Evolutionary conservation across 2,888 invertebrate species (phyloP).

Genomic region (Chymomyza fuscimana): DNA sequence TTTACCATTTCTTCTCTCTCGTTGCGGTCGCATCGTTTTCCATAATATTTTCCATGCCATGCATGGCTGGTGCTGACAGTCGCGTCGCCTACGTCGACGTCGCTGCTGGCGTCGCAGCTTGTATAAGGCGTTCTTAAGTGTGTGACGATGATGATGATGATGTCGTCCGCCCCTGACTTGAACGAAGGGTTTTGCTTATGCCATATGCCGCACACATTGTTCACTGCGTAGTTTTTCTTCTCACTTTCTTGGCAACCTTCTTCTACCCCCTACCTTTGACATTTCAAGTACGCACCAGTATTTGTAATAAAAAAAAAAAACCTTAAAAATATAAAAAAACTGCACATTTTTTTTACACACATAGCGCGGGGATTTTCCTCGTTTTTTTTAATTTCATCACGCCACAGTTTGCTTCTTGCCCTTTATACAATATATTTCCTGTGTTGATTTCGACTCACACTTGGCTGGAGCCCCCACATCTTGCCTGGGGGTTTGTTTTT

Average conservation of each 20-base stretch:
- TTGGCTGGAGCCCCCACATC: not conserved
- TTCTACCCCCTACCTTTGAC: conserved; percentile 7
- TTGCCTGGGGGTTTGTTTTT: not conserved
- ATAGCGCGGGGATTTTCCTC: not conserved
- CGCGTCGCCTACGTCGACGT: not conserved
- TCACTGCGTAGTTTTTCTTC: conserved; percentile 4
- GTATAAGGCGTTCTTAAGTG: not conserved
- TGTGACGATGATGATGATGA: not conserved
- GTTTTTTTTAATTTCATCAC: conserved; percentile 1
- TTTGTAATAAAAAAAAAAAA: conserved; percentile 11
- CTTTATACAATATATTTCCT: conserved; percentile 1
- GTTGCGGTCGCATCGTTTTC: conserved; percentile 2
- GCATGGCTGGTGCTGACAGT: conserved; percentile 12
- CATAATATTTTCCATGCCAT: conserved; percentile 3
- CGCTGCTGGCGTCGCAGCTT: not conserved
- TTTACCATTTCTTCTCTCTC: not conserved
- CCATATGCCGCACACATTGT: conserved; percentile 3
- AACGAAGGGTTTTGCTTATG: not conserved
- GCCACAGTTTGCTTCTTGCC: not conserved
- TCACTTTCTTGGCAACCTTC: not conserved
- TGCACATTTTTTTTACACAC: conserved; percentile 50
- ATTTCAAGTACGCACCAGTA: conserved; percentile 54
- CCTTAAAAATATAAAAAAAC: conserved; percentile 36
- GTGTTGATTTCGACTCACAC: not conserved
- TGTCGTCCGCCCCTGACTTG: conserved; percentile 8